Percentiles rank a stretch among this genome's conserved stretches.
phyloP scores from a whole-genome alignment of 2,888 invertebrate genomes.

The Diaphora mendica region DNA sequence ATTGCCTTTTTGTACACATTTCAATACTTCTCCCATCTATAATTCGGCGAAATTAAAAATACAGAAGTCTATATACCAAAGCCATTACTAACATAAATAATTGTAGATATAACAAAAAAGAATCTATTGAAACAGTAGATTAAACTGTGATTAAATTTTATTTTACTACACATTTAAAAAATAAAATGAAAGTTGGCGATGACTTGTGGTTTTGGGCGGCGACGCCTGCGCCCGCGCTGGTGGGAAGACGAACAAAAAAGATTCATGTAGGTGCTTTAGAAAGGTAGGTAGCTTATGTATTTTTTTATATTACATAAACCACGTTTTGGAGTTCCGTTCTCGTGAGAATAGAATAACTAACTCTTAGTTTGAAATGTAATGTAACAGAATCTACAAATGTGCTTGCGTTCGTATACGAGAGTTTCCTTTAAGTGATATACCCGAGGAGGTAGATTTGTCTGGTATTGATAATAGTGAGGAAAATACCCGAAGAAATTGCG shows the following conservation, averaged over 20 bases:
- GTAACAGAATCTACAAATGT: too few relatives aligned
- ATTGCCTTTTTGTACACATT: constrained; percentile 23
- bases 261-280: constrained; percentile 62
- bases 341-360: constrained; percentile 14
- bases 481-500: too few relatives aligned
- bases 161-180: constrained; percentile 60
- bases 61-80: constrained; percentile 43
- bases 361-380: too few relatives aligned
- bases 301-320: constrained; percentile 28
- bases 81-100: constrained; percentile 52
- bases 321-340: constrained; percentile 28
- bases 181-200: constrained; percentile 64
- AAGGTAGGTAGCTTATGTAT: constrained; percentile 60
- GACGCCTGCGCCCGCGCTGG: constrained; percentile 42
- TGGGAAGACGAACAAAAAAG: constrained; percentile 63
- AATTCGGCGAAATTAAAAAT: constrained; percentile 24
- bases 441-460: too few relatives aligned
- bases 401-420: too few relatives aligned
- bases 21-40: constrained; percentile 13
- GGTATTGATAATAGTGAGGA: too few relatives aligned
- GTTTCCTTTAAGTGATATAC: too few relatives aligned
- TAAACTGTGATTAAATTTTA: constrained; percentile 82
- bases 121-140: constrained; percentile 80
- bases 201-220: constrained; percentile 75
- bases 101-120: constrained; percentile 57